Evolutionary conservation across 2,888 invertebrate species (phyloP).

Genomic region (Folsomia manolachei): DNA sequence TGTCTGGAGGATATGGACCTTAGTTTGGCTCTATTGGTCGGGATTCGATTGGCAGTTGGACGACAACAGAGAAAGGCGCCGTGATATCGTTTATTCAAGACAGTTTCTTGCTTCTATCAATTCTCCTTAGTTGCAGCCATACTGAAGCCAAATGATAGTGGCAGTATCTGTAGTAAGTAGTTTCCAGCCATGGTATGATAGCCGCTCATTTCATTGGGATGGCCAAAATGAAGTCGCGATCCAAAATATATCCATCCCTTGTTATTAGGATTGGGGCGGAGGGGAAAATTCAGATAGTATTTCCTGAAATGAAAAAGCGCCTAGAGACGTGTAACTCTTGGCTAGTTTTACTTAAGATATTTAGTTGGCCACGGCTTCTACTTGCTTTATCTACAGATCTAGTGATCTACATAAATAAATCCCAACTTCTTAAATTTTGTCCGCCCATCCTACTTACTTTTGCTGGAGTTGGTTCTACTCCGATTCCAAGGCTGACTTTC

Average conservation of each 20-base stretch:
- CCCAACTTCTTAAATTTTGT: slow-evolving; percentile 5
- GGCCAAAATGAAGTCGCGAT: not conserved
- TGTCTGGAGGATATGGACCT: no score
- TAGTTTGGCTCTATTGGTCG: no score
- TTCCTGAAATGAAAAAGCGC: not conserved
- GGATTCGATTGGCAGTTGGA: no score
- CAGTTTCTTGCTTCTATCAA: no score
- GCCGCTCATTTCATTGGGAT: no score
- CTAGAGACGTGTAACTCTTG: not conserved
- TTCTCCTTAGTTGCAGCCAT: not conserved
- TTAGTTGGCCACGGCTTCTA: not conserved
- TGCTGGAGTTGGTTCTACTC: no score
- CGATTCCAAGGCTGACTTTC: not conserved
- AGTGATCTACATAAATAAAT: slow-evolving; percentile 9
- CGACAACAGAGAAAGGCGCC: no score
- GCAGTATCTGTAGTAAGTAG: no score
- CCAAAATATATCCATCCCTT: not conserved
- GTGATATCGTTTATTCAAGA: no score
- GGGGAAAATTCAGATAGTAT: no score
- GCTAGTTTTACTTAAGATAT: not conserved
- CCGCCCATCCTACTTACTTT: slow-evolving; percentile 5
- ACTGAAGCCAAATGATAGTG: no score
- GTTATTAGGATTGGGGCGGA: not conserved
- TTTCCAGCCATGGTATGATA: no score
- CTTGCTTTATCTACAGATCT: slow-evolving; percentile 2